phyloP scores from a whole-genome alignment of 2,888 invertebrate species.

The Thysanoteuthis rhombus region DNA sequence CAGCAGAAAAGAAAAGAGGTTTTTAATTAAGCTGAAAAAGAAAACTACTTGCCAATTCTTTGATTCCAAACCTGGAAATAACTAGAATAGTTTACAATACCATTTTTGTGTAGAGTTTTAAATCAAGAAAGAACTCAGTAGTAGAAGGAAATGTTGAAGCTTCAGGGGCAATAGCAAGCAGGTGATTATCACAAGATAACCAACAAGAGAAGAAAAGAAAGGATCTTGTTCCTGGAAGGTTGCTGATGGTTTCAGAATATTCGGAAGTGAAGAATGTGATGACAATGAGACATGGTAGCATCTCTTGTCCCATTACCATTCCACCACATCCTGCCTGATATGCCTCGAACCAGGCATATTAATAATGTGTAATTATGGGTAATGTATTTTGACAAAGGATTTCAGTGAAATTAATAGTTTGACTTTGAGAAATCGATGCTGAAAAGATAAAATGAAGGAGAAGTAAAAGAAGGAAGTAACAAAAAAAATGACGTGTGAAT shows the following conservation, averaged over 20 bases:
- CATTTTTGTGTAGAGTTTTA: not conserved
- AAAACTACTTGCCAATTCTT: not conserved
- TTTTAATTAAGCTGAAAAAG: not conserved
- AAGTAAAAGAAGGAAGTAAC: not conserved
- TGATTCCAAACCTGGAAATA: not conserved
- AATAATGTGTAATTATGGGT: not conserved
- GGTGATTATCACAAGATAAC: not conserved
- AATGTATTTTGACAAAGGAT: not conserved
- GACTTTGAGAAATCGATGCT: not conserved
- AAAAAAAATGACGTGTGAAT: not conserved
- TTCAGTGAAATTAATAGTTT: not conserved
- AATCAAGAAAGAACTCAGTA: not conserved
- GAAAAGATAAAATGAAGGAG: not conserved
- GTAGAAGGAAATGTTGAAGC: not conserved
- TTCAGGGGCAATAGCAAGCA: not conserved
- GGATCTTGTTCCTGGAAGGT: not conserved
- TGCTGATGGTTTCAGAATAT: not conserved
- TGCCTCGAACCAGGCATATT: not conserved
- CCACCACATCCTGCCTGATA: not conserved
- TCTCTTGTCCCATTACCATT: not conserved
- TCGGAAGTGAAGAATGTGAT: not conserved
- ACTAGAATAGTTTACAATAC: not conserved
- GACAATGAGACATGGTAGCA: not conserved
- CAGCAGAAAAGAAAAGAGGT: not conserved
- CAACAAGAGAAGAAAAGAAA: not conserved